Percentiles rank a stretch among this genome's conserved stretches.
Conservation (phyloP, 1,140 invertebrate species). For the Drosophila ficusphila region DNA sequence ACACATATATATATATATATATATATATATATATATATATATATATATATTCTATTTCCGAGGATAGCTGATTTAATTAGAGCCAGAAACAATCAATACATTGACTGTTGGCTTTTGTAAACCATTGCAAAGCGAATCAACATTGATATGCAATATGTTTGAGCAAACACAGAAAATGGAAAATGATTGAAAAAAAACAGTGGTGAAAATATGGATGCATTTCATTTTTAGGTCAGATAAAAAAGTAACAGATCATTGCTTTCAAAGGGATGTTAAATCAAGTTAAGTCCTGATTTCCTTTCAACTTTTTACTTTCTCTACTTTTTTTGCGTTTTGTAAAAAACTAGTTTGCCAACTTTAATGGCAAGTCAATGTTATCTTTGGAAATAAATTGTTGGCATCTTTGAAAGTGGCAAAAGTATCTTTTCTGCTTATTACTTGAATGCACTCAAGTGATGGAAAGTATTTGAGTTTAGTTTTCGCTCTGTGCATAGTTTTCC, state of each 20-base stretch:
- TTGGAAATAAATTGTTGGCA: too few relatives aligned
- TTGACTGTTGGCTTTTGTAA: background rate
- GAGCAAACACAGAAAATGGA: background rate
- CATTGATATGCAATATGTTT: background rate
- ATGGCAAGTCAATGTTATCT: background rate
- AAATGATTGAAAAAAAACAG: background rate
- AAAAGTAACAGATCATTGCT: background rate
- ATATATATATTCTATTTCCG: slow-evolving; percentile 8
- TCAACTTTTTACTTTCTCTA: background rate
- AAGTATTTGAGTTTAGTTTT: too few relatives aligned
- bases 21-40: too few relatives aligned
- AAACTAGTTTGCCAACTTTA: background rate
- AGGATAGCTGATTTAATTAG: slow-evolving; percentile 14
- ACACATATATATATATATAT: too few relatives aligned
- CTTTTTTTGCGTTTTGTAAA: background rate
- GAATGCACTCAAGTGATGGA: background rate
- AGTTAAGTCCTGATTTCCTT: background rate
- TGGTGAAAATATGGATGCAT: background rate
- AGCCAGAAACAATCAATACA: background rate
- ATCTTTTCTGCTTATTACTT: too few relatives aligned
- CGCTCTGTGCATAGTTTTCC: slow-evolving; percentile 18
- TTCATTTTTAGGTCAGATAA: background rate
- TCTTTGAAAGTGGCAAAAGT: background rate
- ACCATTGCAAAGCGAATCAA: background rate
- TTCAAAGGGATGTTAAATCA: background rate